These are phyloP conservation scores for Himalopsyche anomala DNA, from an alignment of 2,888 invertebrate species.

Conservation along the genomic window DNA sequence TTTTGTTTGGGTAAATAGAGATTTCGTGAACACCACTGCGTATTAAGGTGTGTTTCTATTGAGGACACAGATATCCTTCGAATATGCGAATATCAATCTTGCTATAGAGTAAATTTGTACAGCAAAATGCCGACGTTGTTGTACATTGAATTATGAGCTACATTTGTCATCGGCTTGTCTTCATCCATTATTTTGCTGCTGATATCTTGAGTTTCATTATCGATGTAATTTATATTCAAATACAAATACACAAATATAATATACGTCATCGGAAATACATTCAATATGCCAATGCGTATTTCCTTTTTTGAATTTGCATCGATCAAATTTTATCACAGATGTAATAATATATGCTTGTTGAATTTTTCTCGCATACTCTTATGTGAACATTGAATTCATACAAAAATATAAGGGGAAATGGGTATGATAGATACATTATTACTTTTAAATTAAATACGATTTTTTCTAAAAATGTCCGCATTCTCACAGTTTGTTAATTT, in stretches of 20 bases:
- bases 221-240: conserved; percentile 3
- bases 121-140: not conserved
- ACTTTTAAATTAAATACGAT: too few relatives aligned
- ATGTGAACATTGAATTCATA: too few relatives aligned
- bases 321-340: not conserved
- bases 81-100: not conserved
- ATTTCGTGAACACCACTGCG: not conserved
- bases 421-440: too few relatives aligned
- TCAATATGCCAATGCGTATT: not conserved
- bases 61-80: not conserved
- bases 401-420: too few relatives aligned
- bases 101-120: not conserved
- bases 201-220: conserved; percentile 21
- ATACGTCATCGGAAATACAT: not conserved
- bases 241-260: not conserved
- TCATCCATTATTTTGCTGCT: not conserved
- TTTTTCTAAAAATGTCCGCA: too few relatives aligned
- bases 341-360: too few relatives aligned
- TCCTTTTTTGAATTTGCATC: not conserved
- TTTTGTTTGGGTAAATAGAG: too few relatives aligned
- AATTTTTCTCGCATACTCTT: too few relatives aligned
- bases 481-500: too few relatives aligned
- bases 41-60: not conserved
- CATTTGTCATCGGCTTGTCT: not conserved
- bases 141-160: not conserved